A percentile compares a stretch with the other conserved stretches of the same genome.
Evolutionary conservation across 2,113 vertebrate species (phyloP).

Genomic region (Plectropomus leopardus): DNA sequence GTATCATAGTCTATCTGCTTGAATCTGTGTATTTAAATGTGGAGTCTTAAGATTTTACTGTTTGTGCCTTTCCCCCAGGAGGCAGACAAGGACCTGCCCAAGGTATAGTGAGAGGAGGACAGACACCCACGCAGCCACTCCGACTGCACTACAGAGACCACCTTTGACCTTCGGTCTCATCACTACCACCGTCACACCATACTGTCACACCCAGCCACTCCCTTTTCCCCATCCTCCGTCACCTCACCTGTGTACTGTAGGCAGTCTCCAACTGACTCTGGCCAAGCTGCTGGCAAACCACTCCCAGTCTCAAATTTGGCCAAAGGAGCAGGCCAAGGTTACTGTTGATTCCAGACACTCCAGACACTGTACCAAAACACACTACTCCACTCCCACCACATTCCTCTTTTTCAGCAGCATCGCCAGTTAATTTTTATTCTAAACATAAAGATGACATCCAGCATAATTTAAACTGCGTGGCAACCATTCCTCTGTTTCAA

Average conservation of each 20-base stretch:
- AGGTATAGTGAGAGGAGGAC: conserved; percentile 70
- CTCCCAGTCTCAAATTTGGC: conserved; percentile 57
- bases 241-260: conserved; percentile 56
- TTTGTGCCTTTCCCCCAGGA: conserved; percentile 65
- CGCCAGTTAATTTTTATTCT: conserved; percentile 62
- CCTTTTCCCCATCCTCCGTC: conserved; percentile 18
- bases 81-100: conserved; percentile 74
- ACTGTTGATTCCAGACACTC: conserved; percentile 69
- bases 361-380: conserved; percentile 68
- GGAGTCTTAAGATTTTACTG: background rate
- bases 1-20: background rate
- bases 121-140: conserved; percentile 48
- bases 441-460: conserved; percentile 57
- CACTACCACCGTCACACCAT: conserved; percentile 62
- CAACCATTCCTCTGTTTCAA: conserved; percentile 77
- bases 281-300: conserved; percentile 28
- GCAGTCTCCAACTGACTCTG: conserved; percentile 44
- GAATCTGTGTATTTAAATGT: background rate
- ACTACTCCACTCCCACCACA: conserved; percentile 73
- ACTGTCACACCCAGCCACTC: conserved; percentile 60
- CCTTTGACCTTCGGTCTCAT: conserved; percentile 58
- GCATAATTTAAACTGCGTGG: conserved; percentile 68
- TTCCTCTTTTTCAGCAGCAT: conserved; percentile 74
- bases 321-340: conserved; percentile 53
- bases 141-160: conserved; percentile 71